Percentiles rank a stretch among this genome's conserved stretches.
Evolutionary conservation across 2,797 vertebrate species (phyloP).

Genomic region (Hirundo rustica): DNA sequence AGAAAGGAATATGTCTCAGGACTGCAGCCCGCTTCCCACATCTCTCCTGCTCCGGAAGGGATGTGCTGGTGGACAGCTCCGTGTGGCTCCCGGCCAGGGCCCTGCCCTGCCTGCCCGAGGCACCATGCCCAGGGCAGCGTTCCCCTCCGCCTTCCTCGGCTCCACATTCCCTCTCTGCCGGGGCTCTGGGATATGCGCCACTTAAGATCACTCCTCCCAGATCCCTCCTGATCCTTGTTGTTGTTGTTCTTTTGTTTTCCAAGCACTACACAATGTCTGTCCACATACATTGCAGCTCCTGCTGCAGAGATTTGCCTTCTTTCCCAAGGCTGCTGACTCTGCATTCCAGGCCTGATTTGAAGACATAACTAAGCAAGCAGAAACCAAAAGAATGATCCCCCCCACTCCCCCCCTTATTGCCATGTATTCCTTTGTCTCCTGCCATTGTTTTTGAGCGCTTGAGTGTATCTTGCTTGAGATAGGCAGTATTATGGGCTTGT

Average conservation of each 20-base stretch:
- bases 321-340: background rate
- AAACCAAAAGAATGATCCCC: background rate
- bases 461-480: background rate
- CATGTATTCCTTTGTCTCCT: background rate
- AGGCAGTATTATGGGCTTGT: background rate
- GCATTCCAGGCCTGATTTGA: background rate
- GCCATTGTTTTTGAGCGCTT: background rate
- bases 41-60: background rate
- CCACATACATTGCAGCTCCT: background rate
- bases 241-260: background rate
- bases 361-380: background rate
- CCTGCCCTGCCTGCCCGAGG: background rate
- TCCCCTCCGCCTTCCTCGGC: background rate
- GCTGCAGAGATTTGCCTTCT: background rate
- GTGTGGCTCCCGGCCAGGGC: rapidly evolving
- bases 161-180: background rate
- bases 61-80: background rate
- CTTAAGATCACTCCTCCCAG: background rate
- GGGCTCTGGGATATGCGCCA: background rate
- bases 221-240: background rate
- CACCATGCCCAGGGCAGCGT: rapidly evolving
- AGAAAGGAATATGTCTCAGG: background rate
- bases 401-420: too few relatives aligned
- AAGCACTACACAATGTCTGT: background rate
- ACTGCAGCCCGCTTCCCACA: background rate